Evolutionary conservation across 2,113 vertebrate species (phyloP).

Genomic region (Cryptomyrus ogoouensis): DNA sequence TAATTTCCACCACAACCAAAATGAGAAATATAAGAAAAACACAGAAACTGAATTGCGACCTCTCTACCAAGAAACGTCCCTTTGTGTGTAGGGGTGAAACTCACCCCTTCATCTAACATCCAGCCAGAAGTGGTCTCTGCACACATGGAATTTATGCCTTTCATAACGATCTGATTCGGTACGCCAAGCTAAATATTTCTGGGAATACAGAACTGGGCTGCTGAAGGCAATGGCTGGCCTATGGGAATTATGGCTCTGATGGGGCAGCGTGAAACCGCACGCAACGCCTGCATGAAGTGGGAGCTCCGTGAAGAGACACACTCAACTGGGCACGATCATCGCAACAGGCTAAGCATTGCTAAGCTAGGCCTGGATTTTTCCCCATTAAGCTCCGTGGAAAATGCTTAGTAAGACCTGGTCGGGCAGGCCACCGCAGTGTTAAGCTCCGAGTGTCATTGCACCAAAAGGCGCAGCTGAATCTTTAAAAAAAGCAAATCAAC

Average conservation of each 20-base stretch:
- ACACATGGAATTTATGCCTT: constrained; percentile 8
- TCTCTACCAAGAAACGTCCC: neutral
- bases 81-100: neutral
- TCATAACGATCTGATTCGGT: neutral
- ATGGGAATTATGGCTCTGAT: neutral
- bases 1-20: neutral
- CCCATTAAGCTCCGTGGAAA: constrained; percentile 8
- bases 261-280: constrained; percentile 1
- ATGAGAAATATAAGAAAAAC: neutral
- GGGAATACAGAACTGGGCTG: constrained; percentile 12
- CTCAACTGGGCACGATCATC: neutral
- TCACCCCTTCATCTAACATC: neutral
- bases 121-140: neutral
- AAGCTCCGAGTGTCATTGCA: neutral
- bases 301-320: neutral
- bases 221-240: neutral
- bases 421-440: neutral
- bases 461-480: neutral
- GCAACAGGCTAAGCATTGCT: neutral
- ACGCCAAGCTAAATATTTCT: constrained; percentile 18
- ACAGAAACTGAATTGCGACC: neutral
- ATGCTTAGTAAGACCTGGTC: constrained; percentile 4
- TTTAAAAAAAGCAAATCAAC: neutral
- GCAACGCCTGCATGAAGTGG: neutral
- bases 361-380: constrained; percentile 16